Base-by-base conservation (phyloP, 2,113 vertebrate genomes). In the Peromyscus maniculatus region DNA sequence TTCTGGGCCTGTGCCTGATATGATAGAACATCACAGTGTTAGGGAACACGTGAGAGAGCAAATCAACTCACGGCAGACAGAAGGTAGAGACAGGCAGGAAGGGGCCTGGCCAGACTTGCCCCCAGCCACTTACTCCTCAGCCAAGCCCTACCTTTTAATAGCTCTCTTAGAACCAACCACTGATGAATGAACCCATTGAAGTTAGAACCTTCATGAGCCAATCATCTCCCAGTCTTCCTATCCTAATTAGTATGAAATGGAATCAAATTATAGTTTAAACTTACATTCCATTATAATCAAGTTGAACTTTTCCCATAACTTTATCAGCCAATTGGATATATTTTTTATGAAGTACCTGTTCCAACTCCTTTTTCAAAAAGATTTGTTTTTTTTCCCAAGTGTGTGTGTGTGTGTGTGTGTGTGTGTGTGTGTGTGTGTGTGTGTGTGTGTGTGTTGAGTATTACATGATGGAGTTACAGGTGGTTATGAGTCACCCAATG, bases 221-320 rank as follows among this genome's bases (percentile, higher is more conserved):
- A 26, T 91, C 12, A 91, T 33, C 59, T 91, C 43, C 64, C 89
- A 67, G 22, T 69, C 64, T 39, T 43, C 43, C 39, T 49, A 46
- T 83, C 17, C 46, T 88, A 43, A 2, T 26, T 66, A 69, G 13
- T 71, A 43, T 66, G 75, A 94, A 0, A 28, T 87, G 8, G 2
- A 89, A 80, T 90, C 43, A 87, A 89, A n/a, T 89, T 87, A 62
- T 24, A 4, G 15, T 77, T 97, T 95, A 87, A 91, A 52, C 49
- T 57, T 52, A 2, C 36, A 87, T 91, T 80, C 28, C 59, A 77
- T 82, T 24, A 59, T 83, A 92, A 71, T 71, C 36, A 87, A 93
- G 46, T 39, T 96, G 33, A 22, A 43, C 8, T 93, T 93, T 94
- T 93, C 79, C 79, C 80, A 49, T 64, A 59, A 62, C 36, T 67